These are phyloP conservation scores for Entomobrya multifasciata DNA, from an alignment of 2,888 invertebrate species.

Conservation along the genomic window DNA sequence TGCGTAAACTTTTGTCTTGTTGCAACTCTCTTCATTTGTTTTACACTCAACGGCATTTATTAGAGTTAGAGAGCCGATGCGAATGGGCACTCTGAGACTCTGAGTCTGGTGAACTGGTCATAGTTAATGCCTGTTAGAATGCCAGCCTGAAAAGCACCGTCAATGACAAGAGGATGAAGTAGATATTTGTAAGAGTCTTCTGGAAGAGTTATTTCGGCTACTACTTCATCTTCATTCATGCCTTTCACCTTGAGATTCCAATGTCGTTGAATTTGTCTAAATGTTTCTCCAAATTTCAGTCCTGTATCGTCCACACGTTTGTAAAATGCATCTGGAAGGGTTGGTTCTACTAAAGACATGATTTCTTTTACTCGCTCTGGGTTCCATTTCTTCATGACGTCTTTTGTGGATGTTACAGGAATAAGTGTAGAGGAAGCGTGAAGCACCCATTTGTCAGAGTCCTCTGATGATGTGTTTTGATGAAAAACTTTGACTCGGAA, in stretches of 20 bases:
- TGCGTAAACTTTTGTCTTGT: neutral
- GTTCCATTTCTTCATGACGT: neutral
- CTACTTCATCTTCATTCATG: neutral
- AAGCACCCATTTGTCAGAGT: conserved; percentile 43
- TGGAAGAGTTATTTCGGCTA: neutral
- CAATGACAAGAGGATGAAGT: conserved; percentile 11
- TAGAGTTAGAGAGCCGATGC: conserved; percentile 38
- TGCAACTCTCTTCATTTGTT: no score
- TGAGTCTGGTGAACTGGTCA: neutral
- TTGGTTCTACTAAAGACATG: neutral
- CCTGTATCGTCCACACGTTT: conserved; percentile 39
- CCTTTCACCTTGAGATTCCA: neutral
- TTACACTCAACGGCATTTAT: conserved; percentile 14
- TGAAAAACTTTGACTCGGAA: conserved; percentile 31
- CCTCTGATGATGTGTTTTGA: conserved; percentile 17
- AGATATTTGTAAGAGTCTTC: neutral
- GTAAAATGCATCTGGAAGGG: conserved; percentile 47
- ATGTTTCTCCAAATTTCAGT: conserved; percentile 63
- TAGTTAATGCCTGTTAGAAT: neutral
- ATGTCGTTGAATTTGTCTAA: conserved; percentile 22
- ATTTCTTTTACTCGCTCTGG: neutral
- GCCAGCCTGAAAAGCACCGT: neutral
- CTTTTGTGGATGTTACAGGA: neutral
- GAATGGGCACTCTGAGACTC: conserved; percentile 59
- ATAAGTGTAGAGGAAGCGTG: conserved; percentile 30